Conservation (phyloP, 2,797 vertebrate genomes). For the Sebastes dallii region DNA sequence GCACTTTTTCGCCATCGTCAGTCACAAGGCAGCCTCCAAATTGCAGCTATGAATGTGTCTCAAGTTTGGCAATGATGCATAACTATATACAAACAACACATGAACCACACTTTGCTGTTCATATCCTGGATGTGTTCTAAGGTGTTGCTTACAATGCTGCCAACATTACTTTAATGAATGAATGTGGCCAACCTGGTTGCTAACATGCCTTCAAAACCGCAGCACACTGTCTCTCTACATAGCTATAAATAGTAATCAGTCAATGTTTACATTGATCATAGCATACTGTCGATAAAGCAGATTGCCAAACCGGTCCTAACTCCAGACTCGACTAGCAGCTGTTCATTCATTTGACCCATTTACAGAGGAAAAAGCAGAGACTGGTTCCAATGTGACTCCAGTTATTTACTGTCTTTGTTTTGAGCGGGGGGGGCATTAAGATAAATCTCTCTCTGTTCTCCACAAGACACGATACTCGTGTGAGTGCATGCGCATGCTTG, state of each 20-base stretch:
- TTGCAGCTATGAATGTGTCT: not conserved
- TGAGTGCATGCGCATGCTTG: constrained; percentile 7
- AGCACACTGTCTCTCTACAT: not conserved
- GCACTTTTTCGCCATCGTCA: not conserved
- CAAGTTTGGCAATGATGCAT: not conserved
- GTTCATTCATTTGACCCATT: constrained; percentile 52
- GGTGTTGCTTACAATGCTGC: not conserved
- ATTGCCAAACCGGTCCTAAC: constrained; percentile 27
- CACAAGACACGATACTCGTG: constrained; percentile 11
- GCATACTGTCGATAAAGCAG: constrained; percentile 35
- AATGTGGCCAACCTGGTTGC: constrained; percentile 7
- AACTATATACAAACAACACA: not conserved
- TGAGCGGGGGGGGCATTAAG: constrained; percentile 19
- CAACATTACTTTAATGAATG: not conserved
- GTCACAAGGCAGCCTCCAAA: not conserved
- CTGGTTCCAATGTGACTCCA: constrained; percentile 51
- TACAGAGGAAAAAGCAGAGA: constrained; percentile 32
- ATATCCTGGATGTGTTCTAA: not conserved
- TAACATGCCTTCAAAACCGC: constrained; percentile 6
- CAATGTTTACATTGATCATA: constrained; percentile 58
- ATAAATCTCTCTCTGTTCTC: constrained; percentile 55
- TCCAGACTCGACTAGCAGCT: constrained; percentile 23
- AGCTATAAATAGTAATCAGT: constrained; percentile 49
- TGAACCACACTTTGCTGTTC: not conserved
- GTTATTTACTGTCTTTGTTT: constrained; percentile 49